Conservation (phyloP, 2,888 invertebrate genomes). For the Drosophila pegasa region DNA sequence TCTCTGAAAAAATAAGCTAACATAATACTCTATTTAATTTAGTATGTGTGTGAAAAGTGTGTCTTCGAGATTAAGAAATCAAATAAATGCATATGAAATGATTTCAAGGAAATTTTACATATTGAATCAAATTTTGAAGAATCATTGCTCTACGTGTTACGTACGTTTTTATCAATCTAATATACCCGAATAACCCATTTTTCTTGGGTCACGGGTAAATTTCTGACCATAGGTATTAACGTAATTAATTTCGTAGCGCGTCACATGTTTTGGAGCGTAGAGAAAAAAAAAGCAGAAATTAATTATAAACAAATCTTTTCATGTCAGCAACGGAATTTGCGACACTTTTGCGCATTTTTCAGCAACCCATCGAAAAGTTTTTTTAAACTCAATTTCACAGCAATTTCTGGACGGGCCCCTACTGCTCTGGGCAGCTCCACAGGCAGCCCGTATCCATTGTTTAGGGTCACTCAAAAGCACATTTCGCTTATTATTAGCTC, state of each 20-base stretch:
- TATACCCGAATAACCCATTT: neutral
- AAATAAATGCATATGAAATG: too few species aligned
- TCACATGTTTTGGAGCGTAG: constrained; percentile 63
- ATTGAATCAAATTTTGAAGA: too few species aligned
- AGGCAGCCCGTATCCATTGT: constrained; percentile 39
- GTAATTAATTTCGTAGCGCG: constrained; percentile 77
- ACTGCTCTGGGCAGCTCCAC: neutral
- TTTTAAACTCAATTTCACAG: constrained; percentile 69
- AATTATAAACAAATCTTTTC: constrained; percentile 80
- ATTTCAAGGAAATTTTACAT: too few species aligned
- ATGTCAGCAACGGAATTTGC: constrained; percentile 78
- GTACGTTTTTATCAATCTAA: too few species aligned
- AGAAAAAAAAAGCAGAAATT: constrained; percentile 56
- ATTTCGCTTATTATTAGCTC: constrained; percentile 83
- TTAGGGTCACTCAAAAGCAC: constrained; percentile 82
- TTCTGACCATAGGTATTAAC: constrained; percentile 66
- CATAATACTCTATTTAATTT: too few species aligned
- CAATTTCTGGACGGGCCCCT: constrained; percentile 33
- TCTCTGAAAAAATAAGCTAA: too few species aligned
- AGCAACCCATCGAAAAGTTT: constrained; percentile 41
- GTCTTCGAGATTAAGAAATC: too few species aligned
- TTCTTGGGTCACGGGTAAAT: neutral
- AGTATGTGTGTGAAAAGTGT: too few species aligned
- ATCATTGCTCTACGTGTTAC: too few species aligned
- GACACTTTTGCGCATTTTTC: constrained; percentile 77